These are phyloP conservation scores for Crepidodera aurea DNA, from an alignment of 2,888 invertebrate species.

Conservation along the genomic window DNA sequence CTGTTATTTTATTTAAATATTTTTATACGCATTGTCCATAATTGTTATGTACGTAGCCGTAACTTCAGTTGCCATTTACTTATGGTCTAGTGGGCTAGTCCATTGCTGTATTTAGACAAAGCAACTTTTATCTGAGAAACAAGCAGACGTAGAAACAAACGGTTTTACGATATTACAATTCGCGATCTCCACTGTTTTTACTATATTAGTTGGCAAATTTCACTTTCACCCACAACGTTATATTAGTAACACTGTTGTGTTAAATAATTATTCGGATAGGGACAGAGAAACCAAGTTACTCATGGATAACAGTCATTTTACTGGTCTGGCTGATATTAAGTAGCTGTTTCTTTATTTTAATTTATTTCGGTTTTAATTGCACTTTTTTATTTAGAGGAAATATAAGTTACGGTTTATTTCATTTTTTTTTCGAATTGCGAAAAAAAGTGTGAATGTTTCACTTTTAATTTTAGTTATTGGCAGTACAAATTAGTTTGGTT, in stretches of 20 bases:
- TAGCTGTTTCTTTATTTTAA: constrained; percentile 1
- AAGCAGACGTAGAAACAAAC: constrained; percentile 6
- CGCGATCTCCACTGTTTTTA: constrained; percentile 20
- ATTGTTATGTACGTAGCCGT: too few relatives aligned
- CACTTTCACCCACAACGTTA: constrained; percentile 31
- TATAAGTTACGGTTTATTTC: too few relatives aligned
- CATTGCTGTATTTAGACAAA: not conserved
- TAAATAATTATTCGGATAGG: constrained; percentile 31
- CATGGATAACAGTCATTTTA: constrained; percentile 29
- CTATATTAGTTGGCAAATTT: constrained; percentile 23
- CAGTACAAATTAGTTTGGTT: too few relatives aligned
- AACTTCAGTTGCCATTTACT: too few relatives aligned
- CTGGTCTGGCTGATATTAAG: not conserved
- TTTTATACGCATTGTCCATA: too few relatives aligned
- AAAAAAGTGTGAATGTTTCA: too few relatives aligned
- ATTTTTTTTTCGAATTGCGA: too few relatives aligned
- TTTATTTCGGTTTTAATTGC: constrained; percentile 7
- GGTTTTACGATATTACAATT: constrained; percentile 12
- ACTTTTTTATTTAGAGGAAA: too few relatives aligned
- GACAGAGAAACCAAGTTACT: constrained; percentile 31
- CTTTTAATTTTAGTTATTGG: too few relatives aligned
- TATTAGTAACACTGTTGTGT: constrained; percentile 23
- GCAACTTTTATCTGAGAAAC: constrained; percentile 4
- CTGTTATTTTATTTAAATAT: too few relatives aligned
- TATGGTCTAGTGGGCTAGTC: constrained; percentile 9